Evolutionary conservation across 2,113 vertebrate genomes (phyloP).

Genomic region (Tragelaphus scriptus): DNA sequence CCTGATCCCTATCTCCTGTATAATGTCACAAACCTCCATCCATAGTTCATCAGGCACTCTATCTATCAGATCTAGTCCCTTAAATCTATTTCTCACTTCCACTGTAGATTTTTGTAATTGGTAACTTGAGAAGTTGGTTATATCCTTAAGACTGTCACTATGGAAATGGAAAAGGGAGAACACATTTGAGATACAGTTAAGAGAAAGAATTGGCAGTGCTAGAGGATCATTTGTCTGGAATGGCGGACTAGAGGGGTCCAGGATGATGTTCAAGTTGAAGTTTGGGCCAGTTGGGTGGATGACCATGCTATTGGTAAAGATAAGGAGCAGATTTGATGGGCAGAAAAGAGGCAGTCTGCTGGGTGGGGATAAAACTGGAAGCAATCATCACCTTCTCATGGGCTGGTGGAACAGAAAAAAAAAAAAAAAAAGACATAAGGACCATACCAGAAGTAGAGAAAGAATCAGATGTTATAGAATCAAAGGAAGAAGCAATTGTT

Average conservation of each 20-base stretch:
- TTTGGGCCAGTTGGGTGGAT: neutral
- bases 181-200: neutral
- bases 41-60: too few relatives aligned
- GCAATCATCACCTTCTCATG: neutral
- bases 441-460: neutral
- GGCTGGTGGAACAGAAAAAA: neutral
- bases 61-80: too few relatives aligned
- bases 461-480: neutral
- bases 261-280: neutral
- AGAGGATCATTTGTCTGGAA: neutral
- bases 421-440: neutral
- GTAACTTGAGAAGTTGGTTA: neutral
- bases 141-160: neutral
- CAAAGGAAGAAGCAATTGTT: neutral
- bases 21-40: too few relatives aligned
- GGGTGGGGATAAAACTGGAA: neutral
- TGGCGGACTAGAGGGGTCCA: neutral
- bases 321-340: neutral
- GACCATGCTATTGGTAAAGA: neutral
- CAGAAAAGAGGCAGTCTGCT: neutral
- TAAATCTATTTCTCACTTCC: too few relatives aligned
- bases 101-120: neutral
- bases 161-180: neutral
- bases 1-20: too few relatives aligned
- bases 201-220: neutral